Conservation (phyloP, 2,113 vertebrate species). For the Pantherophis guttatus region DNA sequence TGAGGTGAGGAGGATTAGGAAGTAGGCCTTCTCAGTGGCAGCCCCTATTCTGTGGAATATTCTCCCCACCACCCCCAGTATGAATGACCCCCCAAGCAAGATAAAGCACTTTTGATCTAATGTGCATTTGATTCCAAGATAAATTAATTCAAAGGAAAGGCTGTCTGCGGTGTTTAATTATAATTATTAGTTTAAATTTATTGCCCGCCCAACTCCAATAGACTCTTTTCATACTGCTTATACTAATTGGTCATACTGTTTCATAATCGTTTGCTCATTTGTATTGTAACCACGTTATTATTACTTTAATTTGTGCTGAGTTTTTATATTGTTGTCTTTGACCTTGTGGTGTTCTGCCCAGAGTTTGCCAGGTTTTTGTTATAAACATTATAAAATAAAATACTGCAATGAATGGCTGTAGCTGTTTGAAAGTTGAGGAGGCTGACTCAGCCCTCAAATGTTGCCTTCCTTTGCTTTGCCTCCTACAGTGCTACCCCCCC, state of each 20-base stretch:
- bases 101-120: not conserved
- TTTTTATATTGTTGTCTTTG: not conserved
- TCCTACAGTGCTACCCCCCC: not conserved
- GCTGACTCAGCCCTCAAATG: not conserved
- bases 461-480: not conserved
- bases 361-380: not conserved
- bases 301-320: not conserved
- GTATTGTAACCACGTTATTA: not conserved
- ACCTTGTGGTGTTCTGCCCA: not conserved
- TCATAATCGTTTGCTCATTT: not conserved
- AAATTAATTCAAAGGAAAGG: not conserved
- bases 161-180: not conserved
- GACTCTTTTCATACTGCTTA: not conserved
- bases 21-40: not conserved
- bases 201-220: not conserved
- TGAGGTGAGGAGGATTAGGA: not conserved
- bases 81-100: not conserved
- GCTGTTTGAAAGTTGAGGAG: not conserved
- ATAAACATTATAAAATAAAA: not conserved
- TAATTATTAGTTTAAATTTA: not conserved
- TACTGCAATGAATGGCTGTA: not conserved
- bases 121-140: not conserved
- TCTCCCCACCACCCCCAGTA: not conserved
- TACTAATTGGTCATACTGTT: not conserved
- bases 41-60: not conserved